phyloP scores from a whole-genome alignment of 2,888 invertebrate genomes.

The Cataglyphis albicans region DNA sequence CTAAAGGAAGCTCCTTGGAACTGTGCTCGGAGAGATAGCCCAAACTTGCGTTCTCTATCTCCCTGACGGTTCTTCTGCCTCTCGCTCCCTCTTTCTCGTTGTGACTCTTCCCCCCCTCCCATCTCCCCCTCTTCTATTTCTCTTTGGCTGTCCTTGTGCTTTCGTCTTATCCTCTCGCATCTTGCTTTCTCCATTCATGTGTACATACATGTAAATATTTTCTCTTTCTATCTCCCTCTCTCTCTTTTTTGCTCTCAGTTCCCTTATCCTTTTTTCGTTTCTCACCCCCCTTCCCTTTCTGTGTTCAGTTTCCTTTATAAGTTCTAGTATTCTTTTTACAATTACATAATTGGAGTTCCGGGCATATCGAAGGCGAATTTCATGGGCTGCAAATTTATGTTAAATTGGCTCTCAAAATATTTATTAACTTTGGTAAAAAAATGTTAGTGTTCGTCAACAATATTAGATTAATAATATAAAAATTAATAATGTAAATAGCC shows the following conservation, averaged over 20 bases:
- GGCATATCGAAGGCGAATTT: conserved; percentile 71
- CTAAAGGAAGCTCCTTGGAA: conserved; percentile 84
- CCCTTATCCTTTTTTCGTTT: conserved; percentile 1
- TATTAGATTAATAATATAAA: background rate
- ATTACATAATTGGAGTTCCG: conserved; percentile 85
- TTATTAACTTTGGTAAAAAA: background rate
- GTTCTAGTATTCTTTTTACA: conserved; percentile 70
- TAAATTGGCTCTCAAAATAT: conserved; percentile 52
- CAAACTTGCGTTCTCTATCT: conserved; percentile 79
- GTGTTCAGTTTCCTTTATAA: conserved; percentile 43
- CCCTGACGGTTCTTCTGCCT: conserved; percentile 63
- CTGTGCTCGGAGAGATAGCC: conserved; percentile 84
- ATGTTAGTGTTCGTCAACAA: background rate
- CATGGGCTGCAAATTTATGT: background rate
- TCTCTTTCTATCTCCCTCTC: conserved; percentile 25
- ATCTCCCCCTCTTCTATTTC: conserved; percentile 35
- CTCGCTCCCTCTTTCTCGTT: conserved; percentile 15
- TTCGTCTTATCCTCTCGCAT: conserved; percentile 9
- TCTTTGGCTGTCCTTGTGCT: background rate
- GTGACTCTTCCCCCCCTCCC: conserved; percentile 3
- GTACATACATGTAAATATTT: background rate
- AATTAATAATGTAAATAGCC: background rate
- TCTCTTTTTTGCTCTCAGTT: conserved; percentile 34
- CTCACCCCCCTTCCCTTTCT: conserved; percentile 57
- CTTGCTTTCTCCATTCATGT: background rate